Conservation (phyloP, 2,888 invertebrate genomes). For the Philereme transversata region DNA sequence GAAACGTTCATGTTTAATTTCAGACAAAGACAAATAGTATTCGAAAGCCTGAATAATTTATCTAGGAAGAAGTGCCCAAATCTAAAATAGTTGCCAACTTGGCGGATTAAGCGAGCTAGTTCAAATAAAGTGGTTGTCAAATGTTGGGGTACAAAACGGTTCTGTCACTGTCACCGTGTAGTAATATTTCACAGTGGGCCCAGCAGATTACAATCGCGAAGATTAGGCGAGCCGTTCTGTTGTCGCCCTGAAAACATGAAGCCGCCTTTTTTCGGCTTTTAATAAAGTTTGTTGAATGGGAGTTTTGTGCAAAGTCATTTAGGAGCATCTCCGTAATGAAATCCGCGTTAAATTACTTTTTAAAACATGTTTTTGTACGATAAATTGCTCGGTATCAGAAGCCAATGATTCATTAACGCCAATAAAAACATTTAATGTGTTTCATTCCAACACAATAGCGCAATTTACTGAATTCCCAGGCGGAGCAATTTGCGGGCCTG, state of each 20-base stretch:
- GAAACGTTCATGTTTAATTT: background rate
- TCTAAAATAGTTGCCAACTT: conserved; percentile 5
- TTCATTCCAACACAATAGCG: conserved; percentile 26
- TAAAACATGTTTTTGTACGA: conserved; percentile 4
- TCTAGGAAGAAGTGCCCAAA: background rate
- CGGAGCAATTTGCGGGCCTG: conserved; percentile 24
- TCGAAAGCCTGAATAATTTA: conserved; percentile 18
- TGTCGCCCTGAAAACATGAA: conserved; percentile 41
- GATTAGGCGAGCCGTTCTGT: conserved; percentile 44
- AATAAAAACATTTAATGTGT: conserved; percentile 13
- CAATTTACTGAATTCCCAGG: conserved; percentile 32
- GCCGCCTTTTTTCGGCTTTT: conserved; percentile 36
- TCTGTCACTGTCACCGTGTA: conserved; percentile 41
- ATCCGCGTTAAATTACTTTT: conserved; percentile 17
- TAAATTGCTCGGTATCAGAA: conserved; percentile 10
- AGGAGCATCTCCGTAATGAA: conserved; percentile 15
- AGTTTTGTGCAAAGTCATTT: conserved; percentile 28
- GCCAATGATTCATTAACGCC: conserved; percentile 16
- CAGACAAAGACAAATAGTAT: conserved; percentile 12
- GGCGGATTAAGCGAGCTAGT: conserved; percentile 36
- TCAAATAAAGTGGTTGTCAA: conserved; percentile 41
- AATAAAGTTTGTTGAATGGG: conserved; percentile 31
- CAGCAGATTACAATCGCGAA: conserved; percentile 36
- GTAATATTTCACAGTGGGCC: conserved; percentile 45
- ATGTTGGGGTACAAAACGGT: conserved; percentile 42